Conservation (phyloP, 2,113 vertebrate species). For the Menura novaehollandiae region DNA sequence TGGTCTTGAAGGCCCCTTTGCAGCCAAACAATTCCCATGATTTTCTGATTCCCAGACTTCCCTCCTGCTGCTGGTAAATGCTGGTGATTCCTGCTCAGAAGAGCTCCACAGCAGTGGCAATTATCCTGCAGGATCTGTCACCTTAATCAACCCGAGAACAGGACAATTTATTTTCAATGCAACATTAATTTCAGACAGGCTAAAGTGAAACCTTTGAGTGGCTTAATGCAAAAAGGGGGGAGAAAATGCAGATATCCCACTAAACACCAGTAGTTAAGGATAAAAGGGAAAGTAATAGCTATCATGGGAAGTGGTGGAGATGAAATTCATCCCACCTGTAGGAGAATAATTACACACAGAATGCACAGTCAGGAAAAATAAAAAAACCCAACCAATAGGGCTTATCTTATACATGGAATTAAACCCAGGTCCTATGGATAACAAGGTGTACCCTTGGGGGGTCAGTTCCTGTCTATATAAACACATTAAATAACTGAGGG, state of each 20-base stretch:
- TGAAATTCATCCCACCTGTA: not conserved
- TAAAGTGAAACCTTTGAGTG: not conserved
- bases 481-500: not conserved
- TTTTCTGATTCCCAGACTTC: not conserved
- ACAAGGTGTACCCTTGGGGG: not conserved
- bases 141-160: not conserved
- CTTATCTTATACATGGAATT: not conserved
- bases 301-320: not conserved
- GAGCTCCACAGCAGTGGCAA: not conserved
- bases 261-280: not conserved
- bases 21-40: not conserved
- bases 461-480: not conserved
- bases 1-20: no score
- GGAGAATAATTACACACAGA: not conserved
- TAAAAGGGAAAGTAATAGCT: not conserved
- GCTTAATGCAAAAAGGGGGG: not conserved
- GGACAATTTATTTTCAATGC: not conserved
- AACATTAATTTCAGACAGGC: slow-evolving; percentile 14
- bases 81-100: not conserved
- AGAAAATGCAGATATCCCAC: not conserved
- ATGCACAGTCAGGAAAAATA: not conserved
- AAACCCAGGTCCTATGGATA: not conserved
- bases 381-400: fast-evolving
- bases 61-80: not conserved
- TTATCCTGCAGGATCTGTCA: not conserved